Percentiles rank a stretch among this genome's conserved stretches.
phyloP scores from a whole-genome alignment of 2,797 vertebrate species.

The Novumbra hubbsi region DNA sequence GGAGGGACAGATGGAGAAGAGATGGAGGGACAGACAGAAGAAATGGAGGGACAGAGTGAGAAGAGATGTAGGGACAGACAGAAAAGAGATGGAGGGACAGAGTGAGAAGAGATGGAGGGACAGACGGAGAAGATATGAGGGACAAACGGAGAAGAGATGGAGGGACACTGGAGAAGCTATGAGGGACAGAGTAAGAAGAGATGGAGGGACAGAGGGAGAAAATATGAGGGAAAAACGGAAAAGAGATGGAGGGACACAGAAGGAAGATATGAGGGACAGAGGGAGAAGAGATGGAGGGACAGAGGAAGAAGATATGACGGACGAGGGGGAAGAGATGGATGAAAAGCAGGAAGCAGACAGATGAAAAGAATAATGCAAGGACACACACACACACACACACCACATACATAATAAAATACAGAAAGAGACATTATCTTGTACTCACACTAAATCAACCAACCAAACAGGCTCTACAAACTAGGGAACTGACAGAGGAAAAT shows the following conservation, averaged over 20 bases:
- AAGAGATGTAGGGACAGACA: background rate
- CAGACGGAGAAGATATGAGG: too few species aligned
- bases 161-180: constrained; percentile 33
- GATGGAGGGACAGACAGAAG: too few species aligned
- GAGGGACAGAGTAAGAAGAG: constrained; percentile 38
- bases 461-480: constrained; percentile 46
- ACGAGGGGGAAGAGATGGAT: constrained; percentile 65
- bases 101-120: too few species aligned
- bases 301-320: constrained; percentile 37
- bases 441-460: constrained; percentile 20
- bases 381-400: constrained; percentile 42
- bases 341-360: constrained; percentile 52
- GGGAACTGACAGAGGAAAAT: constrained; percentile 64
- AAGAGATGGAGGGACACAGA: constrained; percentile 43
- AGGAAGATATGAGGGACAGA: too few species aligned
- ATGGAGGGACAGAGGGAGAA: too few species aligned
- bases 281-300: constrained; percentile 3
- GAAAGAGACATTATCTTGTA: constrained; percentile 1
- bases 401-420: constrained; percentile 6
- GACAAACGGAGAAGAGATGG: too few species aligned
- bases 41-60: too few species aligned
- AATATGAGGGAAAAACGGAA: too few species aligned
- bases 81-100: too few species aligned
- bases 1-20: too few species aligned
- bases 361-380: constrained; percentile 56